Conservation (phyloP, 2,888 invertebrate genomes). For the Amiota minor region DNA sequence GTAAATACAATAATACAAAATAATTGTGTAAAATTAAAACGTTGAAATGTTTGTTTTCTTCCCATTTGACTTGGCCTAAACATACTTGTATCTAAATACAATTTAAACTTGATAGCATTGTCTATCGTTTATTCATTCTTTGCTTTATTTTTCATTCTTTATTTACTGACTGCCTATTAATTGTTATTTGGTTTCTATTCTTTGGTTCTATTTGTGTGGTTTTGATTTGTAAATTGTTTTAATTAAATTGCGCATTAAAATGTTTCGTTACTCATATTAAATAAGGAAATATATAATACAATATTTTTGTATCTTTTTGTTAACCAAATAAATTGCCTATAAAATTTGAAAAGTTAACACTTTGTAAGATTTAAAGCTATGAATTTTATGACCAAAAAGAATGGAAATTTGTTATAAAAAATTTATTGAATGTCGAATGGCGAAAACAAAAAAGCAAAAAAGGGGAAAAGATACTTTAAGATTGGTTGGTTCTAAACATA, state of each 20-base stretch:
- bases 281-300: neutral
- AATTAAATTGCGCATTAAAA: slow-evolving; percentile 35
- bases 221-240: slow-evolving; percentile 35
- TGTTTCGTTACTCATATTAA: neutral
- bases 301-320: neutral
- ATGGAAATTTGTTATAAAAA: slow-evolving; percentile 32
- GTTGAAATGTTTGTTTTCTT: slow-evolving; percentile 40
- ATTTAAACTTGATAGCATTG: slow-evolving; percentile 27
- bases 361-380: no score
- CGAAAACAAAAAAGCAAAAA: slow-evolving; percentile 28
- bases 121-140: neutral
- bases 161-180: neutral
- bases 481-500: no score
- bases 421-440: slow-evolving; percentile 52
- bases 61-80: slow-evolving; percentile 18
- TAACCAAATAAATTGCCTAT: neutral
- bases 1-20: slow-evolving; percentile 45
- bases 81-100: slow-evolving; percentile 8
- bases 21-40: slow-evolving; percentile 56
- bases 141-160: neutral
- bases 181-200: slow-evolving; percentile 9
- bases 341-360: neutral
- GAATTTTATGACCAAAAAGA: no score
- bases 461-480: neutral
- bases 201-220: slow-evolving; percentile 6